These are phyloP conservation scores for Epirrhoe alternata DNA, from an alignment of 2,888 invertebrate species.

Conservation along the genomic window DNA sequence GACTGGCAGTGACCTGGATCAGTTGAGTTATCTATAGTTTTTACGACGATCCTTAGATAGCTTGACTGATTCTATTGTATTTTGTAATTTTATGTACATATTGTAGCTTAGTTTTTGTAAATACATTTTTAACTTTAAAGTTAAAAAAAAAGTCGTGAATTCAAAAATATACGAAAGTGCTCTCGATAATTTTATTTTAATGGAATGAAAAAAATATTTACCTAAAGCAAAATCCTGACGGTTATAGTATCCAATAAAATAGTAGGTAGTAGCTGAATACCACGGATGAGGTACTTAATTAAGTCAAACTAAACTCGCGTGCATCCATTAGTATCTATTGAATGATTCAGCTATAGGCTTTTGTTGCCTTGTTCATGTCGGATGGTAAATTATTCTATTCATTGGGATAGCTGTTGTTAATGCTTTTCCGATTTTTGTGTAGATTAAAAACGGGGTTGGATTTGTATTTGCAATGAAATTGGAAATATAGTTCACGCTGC, in stretches of 20 bases:
- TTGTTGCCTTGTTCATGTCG: constrained; percentile 14
- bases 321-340: constrained; percentile 35
- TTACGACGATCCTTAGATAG: no score
- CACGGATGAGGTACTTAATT: constrained; percentile 31
- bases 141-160: no score
- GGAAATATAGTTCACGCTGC: not conserved
- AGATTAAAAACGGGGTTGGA: not conserved
- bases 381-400: constrained; percentile 14
- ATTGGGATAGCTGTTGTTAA: constrained; percentile 7
- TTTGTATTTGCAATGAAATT: not conserved
- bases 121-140: no score
- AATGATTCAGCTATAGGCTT: constrained; percentile 33
- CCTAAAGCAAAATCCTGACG: not conserved
- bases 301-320: constrained; percentile 25
- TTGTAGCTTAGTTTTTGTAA: no score
- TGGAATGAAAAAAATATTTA: not conserved
- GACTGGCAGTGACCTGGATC: no score
- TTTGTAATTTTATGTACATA: no score
- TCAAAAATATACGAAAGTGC: no score
- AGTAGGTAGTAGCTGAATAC: not conserved
- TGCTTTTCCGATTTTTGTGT: not conserved
- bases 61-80: no score
- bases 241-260: not conserved
- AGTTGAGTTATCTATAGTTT: no score
- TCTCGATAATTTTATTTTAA: no score